Evolutionary conservation across 2,888 invertebrate genomes (phyloP), one percentile per base, ranked within the genome.

Genomic region (Drosophila merina): DNA sequence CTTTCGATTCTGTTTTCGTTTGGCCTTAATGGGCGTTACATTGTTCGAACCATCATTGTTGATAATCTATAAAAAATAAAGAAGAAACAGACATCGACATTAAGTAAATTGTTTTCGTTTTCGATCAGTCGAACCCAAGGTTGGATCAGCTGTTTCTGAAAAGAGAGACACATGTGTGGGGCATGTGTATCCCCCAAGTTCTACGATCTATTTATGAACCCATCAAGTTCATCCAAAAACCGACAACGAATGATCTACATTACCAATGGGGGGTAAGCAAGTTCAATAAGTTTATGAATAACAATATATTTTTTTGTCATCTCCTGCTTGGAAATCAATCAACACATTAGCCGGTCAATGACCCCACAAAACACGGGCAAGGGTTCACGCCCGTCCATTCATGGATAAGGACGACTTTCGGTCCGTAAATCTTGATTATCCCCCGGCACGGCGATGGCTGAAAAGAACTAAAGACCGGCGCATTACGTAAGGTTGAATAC

Each of bases 401-500:
- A 44, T 55, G 25, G 59, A 74, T 66, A 66, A 55, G 33, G 51
- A 40, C 45, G 36, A 55, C 66, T 66, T 52, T 62, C 20, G 57
- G 60, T 36, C 49, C 55, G 66, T 74, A 74, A 71, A 74, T 71
- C 63, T 69, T 73, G 58, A 72, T 59, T 63, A 69, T 62, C 57
- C 57, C 55, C 42, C 12, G 58, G 50, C 64, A 49, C 42, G 49
- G 64, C 57, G 70, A 71, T 68, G 54, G 55, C 69, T 38, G n/a
- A 63, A 36, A 36, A 12, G 54, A 12, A 49, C 47, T 40, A 12
- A 56, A 56, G 66, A 31, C 54, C 54, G 54, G 26, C 60, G 72
- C 55, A 78, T 80, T 80, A 78, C 74, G 76, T 76, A 78, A 81
- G 78, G 55, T 55, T 49, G 48, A 63, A 73, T 66, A 44, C 55